Evolutionary conservation across 2,888 invertebrate species (phyloP), one percentile per base, ranked within the genome.

Genomic region (Cephus rjabovi): DNA sequence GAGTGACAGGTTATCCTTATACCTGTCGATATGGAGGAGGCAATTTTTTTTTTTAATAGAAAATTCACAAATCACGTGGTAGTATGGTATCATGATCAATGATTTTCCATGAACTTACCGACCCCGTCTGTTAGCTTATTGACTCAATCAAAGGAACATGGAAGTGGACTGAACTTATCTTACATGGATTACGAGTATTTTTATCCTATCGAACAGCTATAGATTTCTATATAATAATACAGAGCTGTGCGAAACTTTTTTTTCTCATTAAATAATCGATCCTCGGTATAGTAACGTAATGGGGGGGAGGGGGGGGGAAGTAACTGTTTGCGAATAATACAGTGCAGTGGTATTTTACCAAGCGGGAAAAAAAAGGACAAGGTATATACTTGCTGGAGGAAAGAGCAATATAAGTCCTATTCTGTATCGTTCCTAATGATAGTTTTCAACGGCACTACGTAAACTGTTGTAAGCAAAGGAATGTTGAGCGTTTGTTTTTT

Each of bases 1-100:
- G 76, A 82, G 76, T 77, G 85, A 73, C 84, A 80, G 84, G 81
- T 81, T 83, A 82, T 82, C 83, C 82, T 83, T 84, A 83, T 69
- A 78, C 34, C 75, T 56, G 69, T 75, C 77, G 76, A 79, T 68
- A 77, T 79, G 79, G 77, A 15, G 6, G 1, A 40, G 9, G 23
- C 2, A 9, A 15, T 23, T 56, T 56, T 56, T 40, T 40, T 56
- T 56, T 15, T 4, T 15, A 40, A 56, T 23, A 23, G 2, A 56
- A 56, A 56, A 56, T 56, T 56, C 56, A 56, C 56, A 23, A 23
- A 23, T 56, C 9, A 23, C 56, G 23, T 9, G 15, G 23, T 15
- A 40, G 40, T 15, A 15, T 2, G 15, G 40, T 40, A 23, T 40
- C 40, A 40, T 15, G 40, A 40, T 40, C 40, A 40, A 6, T 40